Conservation (phyloP, 2,888 invertebrate species). For the Vanessa cardui region DNA sequence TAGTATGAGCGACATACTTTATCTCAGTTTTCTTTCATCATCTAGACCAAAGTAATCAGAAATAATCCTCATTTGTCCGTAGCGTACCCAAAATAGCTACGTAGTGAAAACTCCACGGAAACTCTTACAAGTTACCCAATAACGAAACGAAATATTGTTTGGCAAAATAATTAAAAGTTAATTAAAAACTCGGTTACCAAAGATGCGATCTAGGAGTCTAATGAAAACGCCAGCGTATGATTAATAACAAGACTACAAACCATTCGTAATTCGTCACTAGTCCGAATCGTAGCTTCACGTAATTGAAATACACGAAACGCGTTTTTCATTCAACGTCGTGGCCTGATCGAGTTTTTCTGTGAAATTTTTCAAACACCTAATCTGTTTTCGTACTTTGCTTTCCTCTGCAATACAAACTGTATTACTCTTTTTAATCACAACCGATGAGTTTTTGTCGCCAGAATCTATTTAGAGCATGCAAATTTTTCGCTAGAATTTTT, state of each 20-base stretch:
- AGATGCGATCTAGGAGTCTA: not conserved
- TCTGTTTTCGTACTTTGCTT: slow-evolving; percentile 4
- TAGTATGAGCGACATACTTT: no score
- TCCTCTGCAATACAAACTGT: not conserved
- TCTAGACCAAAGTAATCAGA: no score
- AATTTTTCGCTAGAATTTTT: not conserved
- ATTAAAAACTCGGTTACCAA: not conserved
- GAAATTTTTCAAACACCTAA: slow-evolving; percentile 20
- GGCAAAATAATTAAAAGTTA: no score
- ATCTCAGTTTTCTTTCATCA: no score
- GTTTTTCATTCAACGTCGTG: slow-evolving; percentile 23
- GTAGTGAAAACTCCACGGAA: no score
- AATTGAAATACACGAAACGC: slow-evolving; percentile 19
- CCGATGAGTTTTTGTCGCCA: not conserved
- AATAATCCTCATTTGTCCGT: no score
- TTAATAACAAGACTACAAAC: not conserved
- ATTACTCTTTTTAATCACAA: slow-evolving; percentile 9
- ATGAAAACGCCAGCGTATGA: not conserved
- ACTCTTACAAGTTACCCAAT: no score
- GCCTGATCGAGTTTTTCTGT: slow-evolving; percentile 18
- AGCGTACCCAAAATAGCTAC: no score
- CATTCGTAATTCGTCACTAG: not conserved
- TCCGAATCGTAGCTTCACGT: not conserved
- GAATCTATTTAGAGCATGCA: not conserved
- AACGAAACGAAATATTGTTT: no score